Evolutionary conservation across 2,888 invertebrate genomes (phyloP), one percentile per base, ranked within the genome.

Genomic region (Melinopterus prodromus): DNA sequence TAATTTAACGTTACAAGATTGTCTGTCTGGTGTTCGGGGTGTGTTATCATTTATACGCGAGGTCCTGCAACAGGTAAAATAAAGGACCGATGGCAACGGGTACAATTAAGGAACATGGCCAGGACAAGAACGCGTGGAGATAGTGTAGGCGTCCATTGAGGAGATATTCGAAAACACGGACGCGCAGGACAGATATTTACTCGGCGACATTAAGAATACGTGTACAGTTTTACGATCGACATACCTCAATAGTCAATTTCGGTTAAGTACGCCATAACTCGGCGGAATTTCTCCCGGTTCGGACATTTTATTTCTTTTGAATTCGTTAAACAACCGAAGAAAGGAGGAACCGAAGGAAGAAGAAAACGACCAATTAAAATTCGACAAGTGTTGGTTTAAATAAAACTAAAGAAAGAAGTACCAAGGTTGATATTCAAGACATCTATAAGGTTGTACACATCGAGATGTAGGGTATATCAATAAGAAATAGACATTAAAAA

Each of bases 31-130:
- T 53, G 5, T 53, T 53, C 53, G 53, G 53, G 53, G 53, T 53
- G n/a, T 38, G 53, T 53, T 53, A 53, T 53, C 53, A 53, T 53
- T 53, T 53, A 53, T 53, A 53, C 7, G 5, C 53, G 5, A 53
- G 53, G 53, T 3, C 53, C 53, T 53, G 53, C 12, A 53, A 53
- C 53, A 53, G 53, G 53, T 53, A 53, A 53, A 53, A 53, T 53
- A 53, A 53, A 53, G 53, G 53, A 53, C 53, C 2, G 53, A 53
- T 9, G 7, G 53, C 12, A 53, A 9, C 53, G 53, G 53, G 53
- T 53, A 53, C 53, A 53, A 53, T 53, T 53, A 53, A 53, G 53
- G 53, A 53, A 53, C 53, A 53, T 53, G 53, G 53, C 53, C 53
- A 53, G 53, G 53, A 53, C 53, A 53, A 12, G 53, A 53, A 53